Evolutionary conservation across 2,888 invertebrate species (phyloP).

Genomic region (Steinernema carpocapsae): DNA sequence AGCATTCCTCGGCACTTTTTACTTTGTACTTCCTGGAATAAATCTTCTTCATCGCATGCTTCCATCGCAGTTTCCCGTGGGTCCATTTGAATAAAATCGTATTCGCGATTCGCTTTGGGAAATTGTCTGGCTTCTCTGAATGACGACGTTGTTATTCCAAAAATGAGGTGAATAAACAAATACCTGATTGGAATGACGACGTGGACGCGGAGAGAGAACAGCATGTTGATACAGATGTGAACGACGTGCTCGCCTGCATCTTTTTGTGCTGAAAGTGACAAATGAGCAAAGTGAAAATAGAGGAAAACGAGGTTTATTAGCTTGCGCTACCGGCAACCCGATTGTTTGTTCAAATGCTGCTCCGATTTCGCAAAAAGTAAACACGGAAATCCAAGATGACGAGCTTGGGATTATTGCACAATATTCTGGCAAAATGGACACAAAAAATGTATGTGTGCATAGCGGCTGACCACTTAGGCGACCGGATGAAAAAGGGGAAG

Average conservation of each 20-base stretch:
- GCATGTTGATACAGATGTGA: not conserved
- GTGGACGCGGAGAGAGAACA: slow-evolving; percentile 20
- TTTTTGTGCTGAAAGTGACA: not conserved
- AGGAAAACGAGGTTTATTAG: no score
- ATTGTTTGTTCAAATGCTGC: no score
- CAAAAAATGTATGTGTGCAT: no score
- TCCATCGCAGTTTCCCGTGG: slow-evolving; percentile 15
- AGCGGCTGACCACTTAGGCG: no score
- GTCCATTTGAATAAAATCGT: slow-evolving; percentile 26
- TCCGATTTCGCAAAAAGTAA: no score
- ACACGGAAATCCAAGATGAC: no score
- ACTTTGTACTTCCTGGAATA: slow-evolving; percentile 27
- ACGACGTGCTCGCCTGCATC: not conserved
- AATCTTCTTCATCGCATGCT: slow-evolving; percentile 18
- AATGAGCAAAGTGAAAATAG: not conserved
- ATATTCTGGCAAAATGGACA: no score
- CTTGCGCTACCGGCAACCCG: no score
- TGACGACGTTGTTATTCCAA: not conserved
- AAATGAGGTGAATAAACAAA: slow-evolving; percentile 1
- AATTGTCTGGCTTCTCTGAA: not conserved
- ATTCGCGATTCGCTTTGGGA: not conserved
- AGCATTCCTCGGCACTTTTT: not conserved
- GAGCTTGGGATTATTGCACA: no score
- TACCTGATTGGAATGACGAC: slow-evolving; percentile 25
- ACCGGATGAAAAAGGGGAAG: no score